Evolutionary conservation across 2,888 invertebrate species (phyloP).

Genomic region (Dynastes grantii): DNA sequence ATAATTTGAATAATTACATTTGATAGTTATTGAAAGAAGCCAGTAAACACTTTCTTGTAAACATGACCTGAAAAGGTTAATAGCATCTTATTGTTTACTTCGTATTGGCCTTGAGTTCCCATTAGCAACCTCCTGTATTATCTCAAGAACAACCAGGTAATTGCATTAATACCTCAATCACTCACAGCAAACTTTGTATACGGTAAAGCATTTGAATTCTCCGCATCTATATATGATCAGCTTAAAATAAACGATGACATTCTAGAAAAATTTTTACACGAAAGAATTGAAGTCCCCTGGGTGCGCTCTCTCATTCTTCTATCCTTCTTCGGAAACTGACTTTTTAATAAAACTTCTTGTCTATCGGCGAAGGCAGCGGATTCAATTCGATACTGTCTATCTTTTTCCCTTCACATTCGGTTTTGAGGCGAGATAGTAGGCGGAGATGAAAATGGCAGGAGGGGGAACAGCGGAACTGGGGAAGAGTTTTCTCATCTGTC

Average conservation of each 20-base stretch:
- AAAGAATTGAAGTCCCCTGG: slow-evolving; percentile 30
- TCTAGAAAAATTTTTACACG: slow-evolving; percentile 35
- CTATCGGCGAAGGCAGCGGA: slow-evolving; percentile 35
- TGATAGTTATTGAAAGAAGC: too few species aligned
- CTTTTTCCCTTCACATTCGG: slow-evolving; percentile 37
- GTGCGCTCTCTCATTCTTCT: slow-evolving; percentile 5
- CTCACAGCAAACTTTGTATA: too few species aligned
- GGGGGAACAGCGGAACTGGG: background rate
- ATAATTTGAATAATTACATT: too few species aligned
- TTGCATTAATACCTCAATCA: too few species aligned
- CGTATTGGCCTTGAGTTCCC: too few species aligned
- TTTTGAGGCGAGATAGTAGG: background rate
- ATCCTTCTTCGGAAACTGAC: slow-evolving; percentile 24
- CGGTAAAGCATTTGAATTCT: background rate
- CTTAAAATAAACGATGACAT: slow-evolving; percentile 44
- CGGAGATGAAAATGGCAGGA: too few species aligned
- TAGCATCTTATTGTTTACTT: too few species aligned
- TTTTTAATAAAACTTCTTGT: slow-evolving; percentile 50
- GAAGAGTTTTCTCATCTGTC: slow-evolving; percentile 33
- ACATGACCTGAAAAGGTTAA: too few species aligned
- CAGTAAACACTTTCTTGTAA: too few species aligned
- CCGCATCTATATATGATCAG: background rate
- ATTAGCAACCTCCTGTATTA: too few species aligned
- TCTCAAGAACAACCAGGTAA: too few species aligned
- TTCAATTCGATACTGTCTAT: slow-evolving; percentile 35